Base-by-base conservation (phyloP, 2,113 vertebrate genomes). In the Sus scrofa region DNA sequence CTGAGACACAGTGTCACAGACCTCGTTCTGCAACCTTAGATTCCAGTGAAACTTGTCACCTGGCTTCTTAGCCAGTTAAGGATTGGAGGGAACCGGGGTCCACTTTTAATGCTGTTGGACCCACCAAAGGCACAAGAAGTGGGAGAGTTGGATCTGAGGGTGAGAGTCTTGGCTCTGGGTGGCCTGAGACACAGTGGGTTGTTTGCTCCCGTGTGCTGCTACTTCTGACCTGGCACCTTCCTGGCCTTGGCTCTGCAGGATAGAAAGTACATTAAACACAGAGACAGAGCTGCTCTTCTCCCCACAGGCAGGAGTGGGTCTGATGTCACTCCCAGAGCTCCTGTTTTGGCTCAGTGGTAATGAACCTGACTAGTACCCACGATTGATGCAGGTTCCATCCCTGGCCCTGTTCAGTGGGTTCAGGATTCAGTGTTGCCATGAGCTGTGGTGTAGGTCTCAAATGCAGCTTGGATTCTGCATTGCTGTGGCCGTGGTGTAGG, bases 41-140 rank as follows among this genome's bases (percentile, higher is more conserved):
- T 32, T 70, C 32, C 20, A 13, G 2, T 15, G 84, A 84, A 71
- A 56, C 83, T 70, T 89, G 65, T 70, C 86, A 63, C 75, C 87
- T 82, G 8, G 7, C 20, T 84, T 22, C 15, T 30, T 62, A 73
- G 34, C 52, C 4, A 0, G 0, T 7, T 74, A 50, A 79, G 71
- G 24, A 50, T 39, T 56, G 44, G 39, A 70, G 70, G 32, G 52
- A 37, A 37, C 0, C 0, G 20, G 68, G 67, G 30, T 68, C n/a
- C 10, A n/a, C 83, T 86, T 91, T 67, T 50, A 56, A 91, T 63
- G 86, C 18, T 37, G 54, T 85, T 79, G 65, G 71, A 26, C 56
- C 60, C 37, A 56, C 39, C 19, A 39, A 75, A 58, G 22, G 52
- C 65, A 37, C 32, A n/a, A n/a, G 15, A 2, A 9, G 32, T 18